Conservation (phyloP, 2,888 invertebrate species). For the Odiellus spinosus region DNA sequence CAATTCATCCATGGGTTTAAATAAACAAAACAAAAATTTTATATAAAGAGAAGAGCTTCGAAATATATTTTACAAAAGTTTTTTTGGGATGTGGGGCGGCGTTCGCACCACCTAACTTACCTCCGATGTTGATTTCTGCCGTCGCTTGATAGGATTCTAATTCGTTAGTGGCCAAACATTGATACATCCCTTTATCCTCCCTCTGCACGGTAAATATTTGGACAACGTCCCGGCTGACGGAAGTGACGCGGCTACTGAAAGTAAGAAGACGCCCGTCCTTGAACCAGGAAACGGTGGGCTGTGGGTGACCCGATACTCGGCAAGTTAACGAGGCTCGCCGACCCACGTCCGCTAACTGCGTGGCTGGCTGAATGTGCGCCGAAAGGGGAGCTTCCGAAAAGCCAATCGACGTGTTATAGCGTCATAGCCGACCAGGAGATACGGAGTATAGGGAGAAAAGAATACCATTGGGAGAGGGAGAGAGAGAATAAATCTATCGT, state of each 20-base stretch:
- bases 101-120: too few species aligned
- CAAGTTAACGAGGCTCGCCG: constrained; percentile 13
- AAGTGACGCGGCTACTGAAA: constrained; percentile 6
- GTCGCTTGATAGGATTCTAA: constrained; percentile 12
- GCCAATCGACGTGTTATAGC: background rate
- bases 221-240: constrained; percentile 11
- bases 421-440: too few species aligned
- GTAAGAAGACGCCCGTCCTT: constrained; percentile 10
- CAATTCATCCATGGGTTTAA: too few species aligned
- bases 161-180: constrained; percentile 15
- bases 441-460: too few species aligned
- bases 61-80: too few species aligned
- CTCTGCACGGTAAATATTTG: constrained; percentile 14
- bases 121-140: constrained; percentile 24
- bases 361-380: constrained; percentile 13
- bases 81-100: too few species aligned
- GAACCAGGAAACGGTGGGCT: constrained; percentile 14
- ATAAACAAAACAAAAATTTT: too few species aligned
- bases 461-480: too few species aligned
- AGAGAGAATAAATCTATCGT: too few species aligned
- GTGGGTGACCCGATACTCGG: constrained; percentile 14
- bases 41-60: too few species aligned
- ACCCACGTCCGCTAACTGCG: constrained; percentile 15
- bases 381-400: constrained; percentile 10
- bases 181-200: constrained; percentile 16